Evolutionary conservation across 2,797 vertebrate genomes (phyloP).

Genomic region (Pantherophis alleghaniensis): DNA sequence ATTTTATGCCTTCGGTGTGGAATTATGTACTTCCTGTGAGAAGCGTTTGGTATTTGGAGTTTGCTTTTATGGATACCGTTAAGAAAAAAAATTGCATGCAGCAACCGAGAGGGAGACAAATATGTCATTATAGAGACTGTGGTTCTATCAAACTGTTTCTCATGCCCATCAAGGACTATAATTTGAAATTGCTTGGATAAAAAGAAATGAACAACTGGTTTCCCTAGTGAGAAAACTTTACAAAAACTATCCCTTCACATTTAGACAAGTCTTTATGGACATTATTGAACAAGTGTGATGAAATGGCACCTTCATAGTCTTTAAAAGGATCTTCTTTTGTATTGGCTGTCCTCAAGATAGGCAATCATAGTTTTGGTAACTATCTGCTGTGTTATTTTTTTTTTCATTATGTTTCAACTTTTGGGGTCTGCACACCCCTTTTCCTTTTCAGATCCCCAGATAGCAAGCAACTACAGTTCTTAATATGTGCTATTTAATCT

Average conservation of each 20-base stretch:
- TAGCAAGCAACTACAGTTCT: not conserved
- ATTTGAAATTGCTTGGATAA: conserved; percentile 55
- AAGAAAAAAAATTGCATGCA: conserved; percentile 26
- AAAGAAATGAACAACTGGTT: conserved; percentile 33
- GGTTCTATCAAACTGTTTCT: conserved; percentile 62
- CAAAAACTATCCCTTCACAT: conserved; percentile 25
- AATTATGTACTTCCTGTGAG: conserved; percentile 33
- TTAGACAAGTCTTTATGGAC: conserved; percentile 26
- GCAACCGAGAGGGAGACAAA: conserved; percentile 27
- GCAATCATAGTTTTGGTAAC: not conserved
- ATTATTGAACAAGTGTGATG: conserved; percentile 31
- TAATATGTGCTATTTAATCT: not conserved
- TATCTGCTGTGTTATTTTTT: not conserved
- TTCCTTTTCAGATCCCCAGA: no score
- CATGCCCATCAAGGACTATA: conserved; percentile 52
- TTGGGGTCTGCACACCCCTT: no score
- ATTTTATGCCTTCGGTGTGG: conserved; percentile 32
- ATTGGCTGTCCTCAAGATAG: not conserved
- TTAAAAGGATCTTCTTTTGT: not conserved
- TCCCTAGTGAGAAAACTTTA: conserved; percentile 43
- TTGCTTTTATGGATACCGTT: conserved; percentile 45
- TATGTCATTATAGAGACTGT: conserved; percentile 43
- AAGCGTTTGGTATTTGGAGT: conserved; percentile 3
- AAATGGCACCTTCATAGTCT: not conserved
- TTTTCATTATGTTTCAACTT: not conserved